Evolutionary conservation across 2,113 vertebrate species (phyloP).

Genomic region (Zootoca vivipara): DNA sequence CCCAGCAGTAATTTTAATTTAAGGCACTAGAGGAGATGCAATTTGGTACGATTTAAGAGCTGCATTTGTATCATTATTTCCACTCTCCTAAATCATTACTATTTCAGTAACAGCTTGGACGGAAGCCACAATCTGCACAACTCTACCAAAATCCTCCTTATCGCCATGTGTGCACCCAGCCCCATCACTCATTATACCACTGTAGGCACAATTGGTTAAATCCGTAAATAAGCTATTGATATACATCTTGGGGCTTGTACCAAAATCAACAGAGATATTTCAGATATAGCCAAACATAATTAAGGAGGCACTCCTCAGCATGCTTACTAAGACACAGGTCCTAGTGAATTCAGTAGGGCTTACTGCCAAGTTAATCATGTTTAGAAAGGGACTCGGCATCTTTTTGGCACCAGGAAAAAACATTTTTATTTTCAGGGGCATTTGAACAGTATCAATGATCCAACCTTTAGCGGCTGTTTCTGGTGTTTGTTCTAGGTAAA

Average conservation of each 20-base stretch:
- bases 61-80: constrained; percentile 21
- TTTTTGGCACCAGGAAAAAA: no score
- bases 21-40: constrained; percentile 33
- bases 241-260: not conserved
- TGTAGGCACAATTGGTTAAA: not conserved
- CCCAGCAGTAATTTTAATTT: constrained; percentile 14
- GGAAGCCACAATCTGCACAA: constrained; percentile 18
- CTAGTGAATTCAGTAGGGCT: not conserved
- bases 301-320: not conserved
- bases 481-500: no score
- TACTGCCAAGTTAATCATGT: not conserved
- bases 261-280: not conserved
- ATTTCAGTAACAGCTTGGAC: constrained; percentile 23
- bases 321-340: not conserved
- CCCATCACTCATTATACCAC: constrained; percentile 20
- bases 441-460: no score
- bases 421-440: no score
- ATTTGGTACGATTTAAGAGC: constrained; percentile 16
- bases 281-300: not conserved
- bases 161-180: not conserved
- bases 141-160: constrained; percentile 10
- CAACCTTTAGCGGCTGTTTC: no score
- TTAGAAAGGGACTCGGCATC: not conserved
- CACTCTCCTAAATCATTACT: constrained; percentile 15
- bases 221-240: not conserved